phyloP scores from a whole-genome alignment of 2,797 vertebrate species.

The Benthosema pterotum region DNA sequence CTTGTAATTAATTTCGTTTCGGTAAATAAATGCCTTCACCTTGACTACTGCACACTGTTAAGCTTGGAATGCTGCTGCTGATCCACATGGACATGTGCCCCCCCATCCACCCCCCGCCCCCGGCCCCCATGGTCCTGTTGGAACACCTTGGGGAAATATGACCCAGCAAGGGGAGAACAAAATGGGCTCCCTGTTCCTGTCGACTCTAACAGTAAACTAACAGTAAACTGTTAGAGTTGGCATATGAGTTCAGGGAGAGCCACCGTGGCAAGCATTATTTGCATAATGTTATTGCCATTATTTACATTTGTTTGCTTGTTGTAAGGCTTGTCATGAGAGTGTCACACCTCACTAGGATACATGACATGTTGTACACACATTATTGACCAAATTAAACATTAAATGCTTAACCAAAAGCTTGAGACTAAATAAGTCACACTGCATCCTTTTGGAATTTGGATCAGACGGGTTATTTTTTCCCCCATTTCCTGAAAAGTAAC shows the following conservation, averaged over 20 bases:
- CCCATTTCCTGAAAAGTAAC: too few relatives aligned
- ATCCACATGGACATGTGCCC: conserved; percentile 44
- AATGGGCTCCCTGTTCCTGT: conserved; percentile 45
- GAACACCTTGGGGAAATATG: conserved; percentile 61
- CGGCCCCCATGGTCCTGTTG: conserved; percentile 42
- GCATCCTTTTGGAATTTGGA: too few relatives aligned
- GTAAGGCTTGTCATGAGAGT: too few relatives aligned
- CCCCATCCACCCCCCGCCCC: too few relatives aligned
- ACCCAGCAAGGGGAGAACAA: conserved; percentile 30
- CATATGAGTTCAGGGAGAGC: conserved; percentile 27
- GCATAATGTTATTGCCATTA: conserved; percentile 29
- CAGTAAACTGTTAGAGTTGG: conserved; percentile 41
- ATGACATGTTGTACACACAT: too few relatives aligned
- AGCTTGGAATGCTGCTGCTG: conserved; percentile 38
- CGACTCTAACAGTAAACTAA: conserved; percentile 51
- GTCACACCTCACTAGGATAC: too few relatives aligned
- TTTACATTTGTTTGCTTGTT: too few relatives aligned
- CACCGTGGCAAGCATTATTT: conserved; percentile 18
- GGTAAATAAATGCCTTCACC: conserved; percentile 40
- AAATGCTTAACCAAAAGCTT: too few relatives aligned
- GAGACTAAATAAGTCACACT: too few relatives aligned
- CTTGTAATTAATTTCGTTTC: conserved; percentile 43
- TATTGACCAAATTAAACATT: too few relatives aligned
- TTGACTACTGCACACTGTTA: conserved; percentile 31
- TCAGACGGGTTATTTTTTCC: too few relatives aligned